Evolutionary conservation across 2,888 invertebrate genomes (phyloP), one percentile per base, ranked within the genome.

Genomic region (Pseudanteris insignis): DNA sequence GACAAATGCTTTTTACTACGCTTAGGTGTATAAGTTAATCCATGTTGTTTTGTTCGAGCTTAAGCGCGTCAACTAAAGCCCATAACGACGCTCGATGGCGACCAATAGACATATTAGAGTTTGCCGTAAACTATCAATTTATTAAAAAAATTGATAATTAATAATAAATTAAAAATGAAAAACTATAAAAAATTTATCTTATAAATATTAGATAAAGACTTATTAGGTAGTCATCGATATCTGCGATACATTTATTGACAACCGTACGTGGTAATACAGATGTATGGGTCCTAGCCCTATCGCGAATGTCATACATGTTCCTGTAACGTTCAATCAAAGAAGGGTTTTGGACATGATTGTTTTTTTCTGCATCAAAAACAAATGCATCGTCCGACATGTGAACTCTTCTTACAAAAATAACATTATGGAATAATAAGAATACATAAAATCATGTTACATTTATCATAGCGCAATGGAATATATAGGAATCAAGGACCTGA

Each of bases 321-420:
- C 9, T 18, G 5, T 15, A 33, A 33, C 18, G 33, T n/a, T 18
- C 18, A 18, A 33, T 14, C 3, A 18, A n/a, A n/a, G 18, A n/a
- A 9, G 33, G 33, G 15, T 33, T 9, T 33, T 15, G 18, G 9
- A 18, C 5, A 8, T 33, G 33, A 33, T 33, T 33, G n/a, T 33
- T 14, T 32, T 32, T 32, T 1, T 32, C 14, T 14, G 13, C 14
- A 14, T 13, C 7, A 13, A 32, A 32, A 32, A 32, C 14, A 5
- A 32, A 7, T 14, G 32, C 13, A 8, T 32, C 32, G 6, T 13
- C 14, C 14, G n/a, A 13, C n/a, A 14, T 12, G 13, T 32, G 32
- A 14, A 32, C 32, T 14, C 32, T 32, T 2, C 32, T 14, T 32
- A 14, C n/a, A 14, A 32, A 32, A 14, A 26, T 4, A 28, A 28